Evolutionary conservation across 53 echinoderm and acorn worm species (phyloP).

Genomic region (Antedon mediterranea): DNA sequence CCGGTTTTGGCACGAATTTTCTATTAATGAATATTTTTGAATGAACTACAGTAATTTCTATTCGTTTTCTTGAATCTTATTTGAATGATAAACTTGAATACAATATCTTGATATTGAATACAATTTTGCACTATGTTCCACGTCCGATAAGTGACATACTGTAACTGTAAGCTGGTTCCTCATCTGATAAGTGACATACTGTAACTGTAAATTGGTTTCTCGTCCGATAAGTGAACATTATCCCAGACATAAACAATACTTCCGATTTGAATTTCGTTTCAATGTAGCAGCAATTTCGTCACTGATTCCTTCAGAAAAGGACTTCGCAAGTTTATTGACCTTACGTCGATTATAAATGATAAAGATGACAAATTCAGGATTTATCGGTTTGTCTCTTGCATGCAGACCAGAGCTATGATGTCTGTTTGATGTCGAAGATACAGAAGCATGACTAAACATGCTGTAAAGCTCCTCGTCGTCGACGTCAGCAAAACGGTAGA

Average conservation of each 20-base stretch:
- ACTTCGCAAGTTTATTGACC: not conserved
- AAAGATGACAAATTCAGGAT: not conserved
- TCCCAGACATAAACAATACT: not conserved
- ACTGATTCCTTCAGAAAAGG: not conserved
- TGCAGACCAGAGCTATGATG: not conserved
- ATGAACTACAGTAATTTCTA: too few species aligned
- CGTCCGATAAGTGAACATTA: too few species aligned
- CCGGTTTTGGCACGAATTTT: too few species aligned
- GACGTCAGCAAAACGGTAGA: slow-evolving; percentile 33
- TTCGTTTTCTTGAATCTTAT: too few species aligned
- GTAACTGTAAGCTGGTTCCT: too few species aligned
- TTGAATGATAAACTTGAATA: too few species aligned
- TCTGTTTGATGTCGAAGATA: not conserved
- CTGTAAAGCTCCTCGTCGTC: slow-evolving; percentile 24
- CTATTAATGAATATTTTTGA: too few species aligned
- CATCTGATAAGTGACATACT: too few species aligned
- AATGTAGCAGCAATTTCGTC: not conserved
- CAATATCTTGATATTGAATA: too few species aligned
- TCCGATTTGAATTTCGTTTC: not conserved
- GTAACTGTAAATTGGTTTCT: too few species aligned
- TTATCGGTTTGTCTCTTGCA: not conserved
- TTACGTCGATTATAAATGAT: not conserved
- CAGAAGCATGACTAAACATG: slow-evolving; percentile 1
- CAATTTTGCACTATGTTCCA: too few species aligned
- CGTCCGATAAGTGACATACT: too few species aligned